Evolutionary conservation across 1,140 invertebrate species (phyloP), one percentile per base, ranked within the genome.

Genomic region (Linepithema humile): DNA sequence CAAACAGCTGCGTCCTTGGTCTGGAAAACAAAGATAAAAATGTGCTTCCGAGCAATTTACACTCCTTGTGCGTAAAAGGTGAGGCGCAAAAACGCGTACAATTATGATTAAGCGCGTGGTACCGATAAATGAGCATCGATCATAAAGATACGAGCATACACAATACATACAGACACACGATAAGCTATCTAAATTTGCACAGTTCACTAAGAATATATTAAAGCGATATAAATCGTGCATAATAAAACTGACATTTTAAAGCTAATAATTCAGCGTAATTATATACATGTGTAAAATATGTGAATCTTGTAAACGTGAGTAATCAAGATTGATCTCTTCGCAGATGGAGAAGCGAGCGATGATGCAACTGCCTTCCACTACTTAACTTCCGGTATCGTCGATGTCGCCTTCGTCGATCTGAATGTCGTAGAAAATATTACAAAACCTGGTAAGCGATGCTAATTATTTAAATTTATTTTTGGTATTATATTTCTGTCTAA

Each of bases 321-420:
- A 60, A 77, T 77, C 20, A 35, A 67, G 48, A 50, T 65, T 12
- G 29, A 65, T 77, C 5, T 40, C 9, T 32, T 57, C 23, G 17
- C 64, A 43, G 64, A 43, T 70, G 23, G 59, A 65, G 35, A 40
- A 83, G 40, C 32, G 75, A 83, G 20, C 26, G 82, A 72, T 20
- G 92, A 95, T 85, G 95, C 97, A 3, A 87, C 62, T 26, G 97
- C 98, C 3, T 95, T 99, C 69, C 94, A 96, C 84, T 98, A 98
- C 91, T 94, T 99, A 9, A 95, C 96, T n/a, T 96, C 97, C 90
- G 96, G 96, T 20, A 95, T 95, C 26, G 98, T 96, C 32, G 97
- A 99, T 91, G 97, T 99, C 0, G 98, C 98, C 0, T 99, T 99
- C 92, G 94, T 98, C 0, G 97, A 97, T 73, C 95, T 96, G 73